phyloP scores from a whole-genome alignment of 2,888 invertebrate species.

The Lepidochitona cinerea region DNA sequence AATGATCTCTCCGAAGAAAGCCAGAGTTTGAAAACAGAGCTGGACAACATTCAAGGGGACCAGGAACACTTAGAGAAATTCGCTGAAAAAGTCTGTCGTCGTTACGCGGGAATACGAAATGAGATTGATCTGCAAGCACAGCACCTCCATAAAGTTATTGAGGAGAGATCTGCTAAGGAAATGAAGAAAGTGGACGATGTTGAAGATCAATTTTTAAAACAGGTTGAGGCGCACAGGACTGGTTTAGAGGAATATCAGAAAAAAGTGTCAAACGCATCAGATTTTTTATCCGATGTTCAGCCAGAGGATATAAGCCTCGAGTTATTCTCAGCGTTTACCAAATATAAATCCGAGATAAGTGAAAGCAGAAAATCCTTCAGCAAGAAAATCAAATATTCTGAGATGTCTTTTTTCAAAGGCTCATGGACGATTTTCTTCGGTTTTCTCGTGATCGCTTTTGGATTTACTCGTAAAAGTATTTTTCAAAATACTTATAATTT shows the following conservation, averaged over 20 bases:
- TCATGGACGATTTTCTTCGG: background rate
- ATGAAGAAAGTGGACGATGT: background rate
- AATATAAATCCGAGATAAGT: background rate
- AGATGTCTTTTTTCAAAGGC: background rate
- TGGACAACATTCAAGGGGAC: background rate
- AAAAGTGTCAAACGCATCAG: background rate
- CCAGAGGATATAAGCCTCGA: background rate
- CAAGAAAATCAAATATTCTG: background rate
- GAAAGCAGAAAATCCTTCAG: background rate
- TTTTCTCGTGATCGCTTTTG: background rate
- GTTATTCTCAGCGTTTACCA: background rate
- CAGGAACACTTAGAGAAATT: background rate
- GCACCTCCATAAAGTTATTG: background rate
- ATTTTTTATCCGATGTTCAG: background rate
- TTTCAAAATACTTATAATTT: background rate
- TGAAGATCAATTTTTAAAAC: background rate
- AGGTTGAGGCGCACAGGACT: background rate
- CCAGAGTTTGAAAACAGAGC: background rate
- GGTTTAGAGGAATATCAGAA: background rate
- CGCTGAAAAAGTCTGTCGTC: background rate
- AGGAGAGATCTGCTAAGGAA: background rate
- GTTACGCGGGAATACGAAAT: background rate
- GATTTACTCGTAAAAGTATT: background rate
- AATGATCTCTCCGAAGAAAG: constrained; percentile 26
- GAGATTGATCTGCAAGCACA: background rate